Evolutionary conservation across 2,888 invertebrate genomes (phyloP), one percentile per base, ranked within the genome.

Genomic region (Cheilosia pagana): DNA sequence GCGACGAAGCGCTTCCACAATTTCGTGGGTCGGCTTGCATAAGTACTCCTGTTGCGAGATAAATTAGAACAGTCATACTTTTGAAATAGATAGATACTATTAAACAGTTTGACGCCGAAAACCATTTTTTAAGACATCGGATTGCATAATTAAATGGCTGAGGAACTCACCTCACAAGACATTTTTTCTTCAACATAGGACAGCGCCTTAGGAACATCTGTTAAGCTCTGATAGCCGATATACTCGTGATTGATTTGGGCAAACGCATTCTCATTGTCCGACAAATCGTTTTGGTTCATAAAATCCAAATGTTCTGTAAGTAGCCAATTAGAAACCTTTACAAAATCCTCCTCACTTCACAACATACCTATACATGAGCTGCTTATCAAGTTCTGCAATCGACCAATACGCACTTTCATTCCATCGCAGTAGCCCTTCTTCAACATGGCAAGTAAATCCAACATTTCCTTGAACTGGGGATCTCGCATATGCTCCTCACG

Each of bases 361-460:
- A 28, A 0, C 8, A 7, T 92, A 95, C 96, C 97, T 90, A 98
- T 97, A 90, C 99, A 99, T 5, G 99, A 98, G 88, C 99, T 98
- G n/a, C 98, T 97, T 87, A 99, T 96, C 70, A 99, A 94, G 93
- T 99, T 99, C 94, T 99, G 97, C 77, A 97, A 92, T 25, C 97
- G 93, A 0, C 99, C 99, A 70, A 99, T 96, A 86, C 99, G 94
- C 57, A 99, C 98, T 93, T 99, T 98, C 88, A 99, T 96, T 48
- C 98, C 98, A 91, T 98, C 98, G 90, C 99, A 98, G 90, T 97
- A 96, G 1, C 99, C 99, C 91, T 98, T 98, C 92, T 99, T 99
- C 62, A 99, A 93, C 96, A 98, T 98, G 7, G 99, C 98, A 89
- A 99, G 94, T 72, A 99, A 93, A 90, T 99, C 98, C 19, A 99